A percentile compares a stretch with the other conserved stretches of the same genome.
phyloP scores from a whole-genome alignment of 2,113 vertebrate genomes.

The Cervus canadensis region DNA sequence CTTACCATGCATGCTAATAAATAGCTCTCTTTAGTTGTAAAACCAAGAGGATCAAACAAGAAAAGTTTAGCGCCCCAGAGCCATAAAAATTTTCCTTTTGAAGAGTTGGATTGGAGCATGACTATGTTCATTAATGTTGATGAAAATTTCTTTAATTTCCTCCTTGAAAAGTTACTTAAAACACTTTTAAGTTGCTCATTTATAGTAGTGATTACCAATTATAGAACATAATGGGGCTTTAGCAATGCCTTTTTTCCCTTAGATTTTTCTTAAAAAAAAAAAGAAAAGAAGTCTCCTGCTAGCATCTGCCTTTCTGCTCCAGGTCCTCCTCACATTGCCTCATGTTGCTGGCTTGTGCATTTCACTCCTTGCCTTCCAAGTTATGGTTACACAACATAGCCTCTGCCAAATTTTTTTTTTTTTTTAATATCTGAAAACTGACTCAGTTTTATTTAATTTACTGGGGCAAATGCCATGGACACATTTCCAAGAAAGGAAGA shows the following conservation, averaged over 20 bases:
- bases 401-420: background rate
- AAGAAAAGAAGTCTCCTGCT: background rate
- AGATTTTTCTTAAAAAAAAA: background rate
- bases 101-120: background rate
- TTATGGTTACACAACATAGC: constrained; percentile 53
- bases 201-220: background rate
- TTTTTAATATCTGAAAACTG: constrained; percentile 42
- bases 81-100: background rate
- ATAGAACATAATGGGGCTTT: background rate
- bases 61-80: background rate
- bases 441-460: constrained; percentile 64
- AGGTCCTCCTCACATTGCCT: background rate
- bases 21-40: background rate
- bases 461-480: constrained; percentile 34
- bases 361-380: constrained; percentile 25
- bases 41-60: background rate
- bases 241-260: background rate
- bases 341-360: constrained; percentile 5
- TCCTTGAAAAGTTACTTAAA: constrained; percentile 28
- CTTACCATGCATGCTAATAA: background rate
- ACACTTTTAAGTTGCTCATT: background rate
- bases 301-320: constrained; percentile 24
- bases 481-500: constrained; percentile 50
- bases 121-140: background rate
- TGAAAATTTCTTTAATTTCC: constrained; percentile 22